A percentile compares a stretch with the other conserved stretches of the same genome.
These are phyloP conservation scores for Harmothoe impar DNA, from an alignment of 2,888 invertebrate genomes.

Conservation along the genomic window DNA sequence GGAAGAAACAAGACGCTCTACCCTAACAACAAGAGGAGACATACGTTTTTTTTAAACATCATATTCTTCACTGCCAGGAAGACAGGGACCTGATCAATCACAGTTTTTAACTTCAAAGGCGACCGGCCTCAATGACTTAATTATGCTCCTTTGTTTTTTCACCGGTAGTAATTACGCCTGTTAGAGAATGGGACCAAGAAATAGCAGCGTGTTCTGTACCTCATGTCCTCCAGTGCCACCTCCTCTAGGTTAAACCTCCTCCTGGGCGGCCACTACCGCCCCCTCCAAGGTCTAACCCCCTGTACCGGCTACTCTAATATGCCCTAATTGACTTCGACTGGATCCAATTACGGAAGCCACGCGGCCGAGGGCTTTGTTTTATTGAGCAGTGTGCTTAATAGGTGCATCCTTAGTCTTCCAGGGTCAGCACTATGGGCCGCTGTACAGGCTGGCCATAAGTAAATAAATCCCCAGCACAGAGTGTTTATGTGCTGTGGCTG, in stretches of 20 bases:
- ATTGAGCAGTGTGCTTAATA: slow-evolving; percentile 23
- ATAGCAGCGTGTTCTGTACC: neutral
- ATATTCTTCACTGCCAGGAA: too few species aligned
- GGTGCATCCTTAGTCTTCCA: slow-evolving; percentile 6
- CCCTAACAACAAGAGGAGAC: too few species aligned
- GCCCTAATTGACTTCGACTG: slow-evolving; percentile 10
- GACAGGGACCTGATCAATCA: too few species aligned
- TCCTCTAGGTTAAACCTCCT: too few species aligned
- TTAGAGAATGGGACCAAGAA: neutral
- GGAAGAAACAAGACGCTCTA: too few species aligned
- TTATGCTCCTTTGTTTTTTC: neutral
- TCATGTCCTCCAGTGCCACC: neutral
- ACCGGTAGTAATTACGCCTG: neutral
- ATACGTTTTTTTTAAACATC: too few species aligned
- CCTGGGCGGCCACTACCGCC: neutral
- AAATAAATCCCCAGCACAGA: neutral
- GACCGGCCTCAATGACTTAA: slow-evolving; percentile 10
- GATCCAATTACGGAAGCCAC: neutral
- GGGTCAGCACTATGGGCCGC: neutral
- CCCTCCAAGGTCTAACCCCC: neutral
- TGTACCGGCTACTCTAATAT: neutral
- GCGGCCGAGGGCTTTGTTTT: neutral
- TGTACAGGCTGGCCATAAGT: neutral
- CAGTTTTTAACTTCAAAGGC: neutral
- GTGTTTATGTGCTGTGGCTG: neutral